Evolutionary conservation across 2,113 vertebrate species (phyloP), one percentile per base, ranked within the genome.

Genomic region (Phoenicopterus ruber): DNA sequence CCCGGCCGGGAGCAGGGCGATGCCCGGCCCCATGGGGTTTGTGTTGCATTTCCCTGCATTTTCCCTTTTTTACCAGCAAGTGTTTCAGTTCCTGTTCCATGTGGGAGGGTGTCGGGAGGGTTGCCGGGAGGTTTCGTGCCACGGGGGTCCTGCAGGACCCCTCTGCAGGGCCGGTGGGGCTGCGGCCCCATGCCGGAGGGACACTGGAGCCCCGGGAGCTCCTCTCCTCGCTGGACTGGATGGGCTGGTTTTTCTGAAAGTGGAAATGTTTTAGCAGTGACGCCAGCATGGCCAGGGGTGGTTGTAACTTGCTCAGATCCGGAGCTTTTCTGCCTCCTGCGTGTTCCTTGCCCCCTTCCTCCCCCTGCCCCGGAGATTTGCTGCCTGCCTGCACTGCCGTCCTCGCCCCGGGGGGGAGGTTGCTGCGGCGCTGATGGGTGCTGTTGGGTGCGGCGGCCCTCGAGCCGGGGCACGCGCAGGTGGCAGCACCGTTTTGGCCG

Each of bases 261-360:
- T 87, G 93, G 83, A 90, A 95, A 95, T 96, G 95, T 87, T 96
- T 97, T 38, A 79, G 78, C 84, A 81, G 95, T 95, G 95, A 97
- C 86, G 91, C 94, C 89, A 96, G 78, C 25, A 0, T 71, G 93
- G 61, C 95, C 90, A 91, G 67, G 71, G 92, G 70, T 94, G 76
- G 92, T 94, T 91, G 81, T 36, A 57, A 94, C 97, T 95, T 93
- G 94, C 91, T 89, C 70, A 19, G 72, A 87, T 87, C 58, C 8
- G 26, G 94, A 93, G 84, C 9, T 85, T 91, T 91, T 93, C 79
- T 88, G 74, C 80, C 92, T 93, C 69, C 63, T 77, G 36, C 11
- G 0, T 54, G 18, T 90, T 96, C 69, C 54, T 76, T 71, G 47
- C 77, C 88, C 83, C 73, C 57, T 92, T 96, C 73, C 73, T 92